Percentiles rank a stretch among this genome's conserved stretches.
Conservation (phyloP, 2,888 invertebrate genomes). For the Tipula vernalis region DNA sequence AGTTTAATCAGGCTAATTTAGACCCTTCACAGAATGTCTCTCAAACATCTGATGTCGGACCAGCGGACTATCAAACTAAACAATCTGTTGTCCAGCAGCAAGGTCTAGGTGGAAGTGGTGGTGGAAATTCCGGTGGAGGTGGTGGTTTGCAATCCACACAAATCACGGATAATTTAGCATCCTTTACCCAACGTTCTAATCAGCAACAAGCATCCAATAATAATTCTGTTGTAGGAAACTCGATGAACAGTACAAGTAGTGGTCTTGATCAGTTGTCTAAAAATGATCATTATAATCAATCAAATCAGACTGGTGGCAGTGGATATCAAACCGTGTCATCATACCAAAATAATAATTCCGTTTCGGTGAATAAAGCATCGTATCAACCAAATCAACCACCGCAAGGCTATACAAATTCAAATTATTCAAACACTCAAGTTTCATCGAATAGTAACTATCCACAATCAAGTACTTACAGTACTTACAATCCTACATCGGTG, state of each 20-base stretch:
- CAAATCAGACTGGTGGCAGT: conserved; percentile 24
- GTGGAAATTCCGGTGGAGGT: neutral
- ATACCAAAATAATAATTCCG: conserved; percentile 24
- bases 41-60: conserved; percentile 13
- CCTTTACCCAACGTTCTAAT: conserved; percentile 28
- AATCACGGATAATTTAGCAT: conserved; percentile 29
- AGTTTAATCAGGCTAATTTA: conserved; percentile 30
- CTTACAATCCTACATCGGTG: conserved; percentile 33
- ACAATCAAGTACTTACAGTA: conserved; percentile 23
- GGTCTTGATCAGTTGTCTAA: conserved; percentile 32
- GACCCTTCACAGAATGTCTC: conserved; percentile 27
- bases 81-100: conserved; percentile 20
- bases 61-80: conserved; percentile 29
- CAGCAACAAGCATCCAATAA: conserved; percentile 24
- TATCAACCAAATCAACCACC: conserved; percentile 30
- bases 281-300: conserved; percentile 33
- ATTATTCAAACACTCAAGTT: conserved; percentile 31
- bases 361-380: conserved; percentile 25
- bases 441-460: conserved; percentile 22
- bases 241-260: conserved; percentile 20
- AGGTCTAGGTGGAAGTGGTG: conserved; percentile 13
- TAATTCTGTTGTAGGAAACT: conserved; percentile 20
- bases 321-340: conserved; percentile 28
- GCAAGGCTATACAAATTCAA: conserved; percentile 31
- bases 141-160: conserved; percentile 21